phyloP scores from a whole-genome alignment of 2,113 vertebrate species.

The Fregetta grallaria region DNA sequence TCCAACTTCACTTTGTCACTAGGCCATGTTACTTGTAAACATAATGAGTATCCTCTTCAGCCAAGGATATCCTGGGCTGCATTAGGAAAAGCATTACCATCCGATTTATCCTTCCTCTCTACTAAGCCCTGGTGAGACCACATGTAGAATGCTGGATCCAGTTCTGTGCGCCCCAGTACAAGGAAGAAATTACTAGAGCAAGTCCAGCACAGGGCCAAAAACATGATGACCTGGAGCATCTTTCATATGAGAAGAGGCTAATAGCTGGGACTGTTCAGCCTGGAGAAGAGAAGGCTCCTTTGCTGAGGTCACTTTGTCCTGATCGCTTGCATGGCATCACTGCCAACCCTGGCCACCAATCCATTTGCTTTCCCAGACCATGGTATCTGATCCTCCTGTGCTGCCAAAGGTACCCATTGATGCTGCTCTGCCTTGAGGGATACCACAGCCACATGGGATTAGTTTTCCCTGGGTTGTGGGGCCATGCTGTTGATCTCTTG shows the following conservation, averaged over 20 bases:
- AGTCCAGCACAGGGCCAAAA: neutral
- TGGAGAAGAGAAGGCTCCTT: neutral
- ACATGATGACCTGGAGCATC: neutral
- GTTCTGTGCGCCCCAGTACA: rapidly evolving
- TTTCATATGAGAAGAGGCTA: neutral
- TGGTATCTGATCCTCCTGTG: neutral
- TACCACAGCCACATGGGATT: neutral
- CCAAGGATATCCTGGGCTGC: neutral
- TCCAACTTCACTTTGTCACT: neutral
- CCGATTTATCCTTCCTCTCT: neutral
- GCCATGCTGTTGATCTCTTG: neutral
- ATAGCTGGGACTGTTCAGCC: neutral
- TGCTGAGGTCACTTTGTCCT: neutral
- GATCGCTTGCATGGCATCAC: rapidly evolving
- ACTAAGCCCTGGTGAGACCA: neutral
- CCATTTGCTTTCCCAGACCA: neutral
- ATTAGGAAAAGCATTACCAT: neutral
- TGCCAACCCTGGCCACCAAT: neutral
- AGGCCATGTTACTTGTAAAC: neutral
- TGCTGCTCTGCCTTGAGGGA: neutral
- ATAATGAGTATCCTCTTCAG: neutral
- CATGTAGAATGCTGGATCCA: neutral
- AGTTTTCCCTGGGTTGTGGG: neutral
- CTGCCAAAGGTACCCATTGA: neutral
- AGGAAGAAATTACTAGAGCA: neutral